phyloP scores from a whole-genome alignment of 2,113 vertebrate species.

The Phoenicopterus ruber region DNA sequence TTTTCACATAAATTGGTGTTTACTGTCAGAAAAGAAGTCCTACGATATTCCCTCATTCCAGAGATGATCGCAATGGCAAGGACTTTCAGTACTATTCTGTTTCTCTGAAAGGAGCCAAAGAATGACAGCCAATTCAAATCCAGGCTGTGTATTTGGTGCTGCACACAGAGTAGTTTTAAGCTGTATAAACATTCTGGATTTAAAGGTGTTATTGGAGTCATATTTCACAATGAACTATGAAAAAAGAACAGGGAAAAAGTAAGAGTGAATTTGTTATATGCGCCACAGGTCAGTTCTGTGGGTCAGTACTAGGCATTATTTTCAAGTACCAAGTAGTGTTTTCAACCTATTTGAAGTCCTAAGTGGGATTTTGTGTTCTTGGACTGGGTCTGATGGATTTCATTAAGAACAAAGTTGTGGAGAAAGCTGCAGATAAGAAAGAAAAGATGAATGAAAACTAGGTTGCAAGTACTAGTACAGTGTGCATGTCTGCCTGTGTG shows the following conservation, averaged over 20 bases:
- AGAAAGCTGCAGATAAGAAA: neutral
- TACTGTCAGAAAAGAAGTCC: neutral
- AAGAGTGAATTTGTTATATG: neutral
- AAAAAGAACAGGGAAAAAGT: neutral
- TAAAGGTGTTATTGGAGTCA: neutral
- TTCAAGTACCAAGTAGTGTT: neutral
- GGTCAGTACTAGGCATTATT: neutral
- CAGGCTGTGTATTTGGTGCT: neutral
- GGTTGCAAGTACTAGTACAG: neutral
- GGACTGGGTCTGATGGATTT: neutral
- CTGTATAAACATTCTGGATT: neutral
- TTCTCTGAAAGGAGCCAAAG: neutral
- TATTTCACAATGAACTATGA: neutral
- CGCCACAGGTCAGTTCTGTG: neutral
- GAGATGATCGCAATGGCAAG: neutral
- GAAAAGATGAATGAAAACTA: neutral
- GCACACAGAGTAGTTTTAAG: neutral
- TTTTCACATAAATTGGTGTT: neutral
- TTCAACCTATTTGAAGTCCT: neutral
- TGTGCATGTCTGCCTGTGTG: neutral
- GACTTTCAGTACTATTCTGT: neutral
- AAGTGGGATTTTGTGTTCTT: neutral
- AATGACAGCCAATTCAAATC: neutral
- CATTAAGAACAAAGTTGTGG: neutral
- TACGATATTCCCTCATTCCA: neutral